Evolutionary conservation across 2,888 invertebrate species (phyloP).

Genomic region (Apantesis nais): DNA sequence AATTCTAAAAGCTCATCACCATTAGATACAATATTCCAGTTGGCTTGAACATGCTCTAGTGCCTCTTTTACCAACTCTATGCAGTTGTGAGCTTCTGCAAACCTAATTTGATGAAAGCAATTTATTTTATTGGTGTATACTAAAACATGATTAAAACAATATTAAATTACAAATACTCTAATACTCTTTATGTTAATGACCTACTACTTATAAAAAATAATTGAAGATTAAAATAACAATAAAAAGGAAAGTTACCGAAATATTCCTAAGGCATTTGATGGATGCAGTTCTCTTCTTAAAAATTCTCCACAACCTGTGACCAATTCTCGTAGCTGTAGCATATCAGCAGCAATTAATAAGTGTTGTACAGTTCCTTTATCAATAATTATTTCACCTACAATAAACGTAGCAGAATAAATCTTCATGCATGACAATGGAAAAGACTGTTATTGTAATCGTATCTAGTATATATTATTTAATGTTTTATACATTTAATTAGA

Average conservation of each 20-base stretch:
- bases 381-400: conserved; percentile 87
- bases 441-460: background rate
- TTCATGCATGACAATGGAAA: background rate
- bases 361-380: conserved; percentile 94
- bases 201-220: background rate
- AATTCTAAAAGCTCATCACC: conserved; percentile 95
- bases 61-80: conserved; percentile 91
- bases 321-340: conserved; percentile 93
- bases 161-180: conserved; percentile 6
- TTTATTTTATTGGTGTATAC: conserved; percentile 31
- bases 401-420: background rate
- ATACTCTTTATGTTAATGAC: background rate
- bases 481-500: background rate
- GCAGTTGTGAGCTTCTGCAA: conserved; percentile 95
- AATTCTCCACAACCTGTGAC: conserved; percentile 94
- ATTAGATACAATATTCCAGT: conserved; percentile 91
- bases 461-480: background rate
- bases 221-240: background rate
- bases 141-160: conserved; percentile 18
- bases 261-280: conserved; percentile 95
- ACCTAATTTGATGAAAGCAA: conserved; percentile 79
- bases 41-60: conserved; percentile 92
- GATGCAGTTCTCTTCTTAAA: conserved; percentile 93
- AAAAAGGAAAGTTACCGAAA: conserved; percentile 83
- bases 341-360: conserved; percentile 94